Evolutionary conservation across 2,888 invertebrate genomes (phyloP), one percentile per base, ranked within the genome.

Genomic region (Drosophila merina): DNA sequence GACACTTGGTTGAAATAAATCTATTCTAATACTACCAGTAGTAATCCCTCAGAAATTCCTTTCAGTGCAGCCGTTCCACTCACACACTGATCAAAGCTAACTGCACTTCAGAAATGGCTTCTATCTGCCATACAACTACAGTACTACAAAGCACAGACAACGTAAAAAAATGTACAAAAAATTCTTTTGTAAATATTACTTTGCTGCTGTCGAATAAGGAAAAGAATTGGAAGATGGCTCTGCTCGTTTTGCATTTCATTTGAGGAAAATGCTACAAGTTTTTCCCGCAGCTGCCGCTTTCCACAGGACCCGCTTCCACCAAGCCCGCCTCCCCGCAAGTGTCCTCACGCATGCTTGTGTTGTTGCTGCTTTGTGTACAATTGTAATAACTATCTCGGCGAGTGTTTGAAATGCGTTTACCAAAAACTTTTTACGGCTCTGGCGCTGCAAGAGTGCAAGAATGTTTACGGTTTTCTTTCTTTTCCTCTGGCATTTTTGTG

Each of bases 351-450:
- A 66, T 54, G 52, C 36, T 26, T 38, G 25, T 67, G 45, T 71
- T 72, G 71, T 49, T 76, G 57, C 62, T 66, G 66, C 63, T 63
- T 74, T 79, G 79, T 81, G 73, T 85, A 74, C 79, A 78, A 75
- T 83, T 85, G 83, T 87, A 87, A 83, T 83, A 87, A 82, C 86
- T 83, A 87, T 87, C 88, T 83, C 80, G 70, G 84, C 88, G 86
- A 85, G 84, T 86, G 84, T 85, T 86, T 85, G 84, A 86, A 86
- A 85, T 85, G 88, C 83, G 83, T 84, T 84, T 84, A 85, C 83
- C 75, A 57, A 82, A 83, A 83, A 83, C 79, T 88, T 86, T 86
- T 83, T 86, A 69, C 83, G 66, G 70, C 75, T 60, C 67, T 77
- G 80, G 68, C 74, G 76, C 59, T 74, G 69, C 72, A 77, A 86